Conservation (phyloP, 2,113 vertebrate genomes). For the Condylura cristata region DNA sequence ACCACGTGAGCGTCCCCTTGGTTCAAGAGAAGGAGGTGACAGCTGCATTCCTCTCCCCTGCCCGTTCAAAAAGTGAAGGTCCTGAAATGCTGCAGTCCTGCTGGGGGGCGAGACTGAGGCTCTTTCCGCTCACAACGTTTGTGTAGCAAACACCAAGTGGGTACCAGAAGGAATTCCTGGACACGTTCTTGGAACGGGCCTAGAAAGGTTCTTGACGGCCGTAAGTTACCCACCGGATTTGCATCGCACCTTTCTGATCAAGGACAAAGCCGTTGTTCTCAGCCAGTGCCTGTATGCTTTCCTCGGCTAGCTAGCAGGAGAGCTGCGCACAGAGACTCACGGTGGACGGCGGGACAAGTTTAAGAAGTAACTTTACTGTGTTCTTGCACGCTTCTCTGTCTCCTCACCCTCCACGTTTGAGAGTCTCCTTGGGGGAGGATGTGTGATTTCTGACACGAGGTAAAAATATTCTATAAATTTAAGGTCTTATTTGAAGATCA, state of each 20-base stretch:
- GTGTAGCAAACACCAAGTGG: neutral
- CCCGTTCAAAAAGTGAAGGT: neutral
- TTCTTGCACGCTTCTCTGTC: neutral
- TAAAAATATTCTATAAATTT: slow-evolving; percentile 19
- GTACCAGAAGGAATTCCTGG: neutral
- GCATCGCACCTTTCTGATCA: neutral
- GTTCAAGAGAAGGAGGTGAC: neutral
- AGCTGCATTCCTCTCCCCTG: neutral
- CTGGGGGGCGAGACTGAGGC: neutral
- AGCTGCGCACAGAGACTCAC: neutral
- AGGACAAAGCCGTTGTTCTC: neutral
- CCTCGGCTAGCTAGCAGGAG: neutral
- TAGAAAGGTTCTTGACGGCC: neutral
- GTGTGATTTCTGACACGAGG: neutral
- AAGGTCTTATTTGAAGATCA: neutral
- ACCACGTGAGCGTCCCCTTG: neutral
- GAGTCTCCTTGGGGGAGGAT: neutral
- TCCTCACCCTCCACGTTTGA: neutral
- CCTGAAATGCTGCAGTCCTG: neutral
- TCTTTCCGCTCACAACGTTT: neutral
- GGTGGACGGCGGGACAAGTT: neutral
- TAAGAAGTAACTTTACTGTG: neutral
- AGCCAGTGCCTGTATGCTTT: neutral
- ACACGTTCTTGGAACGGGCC: neutral
- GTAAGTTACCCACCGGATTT: neutral